Base-by-base conservation (phyloP, 2,888 invertebrate species). In the Unio delphinus region DNA sequence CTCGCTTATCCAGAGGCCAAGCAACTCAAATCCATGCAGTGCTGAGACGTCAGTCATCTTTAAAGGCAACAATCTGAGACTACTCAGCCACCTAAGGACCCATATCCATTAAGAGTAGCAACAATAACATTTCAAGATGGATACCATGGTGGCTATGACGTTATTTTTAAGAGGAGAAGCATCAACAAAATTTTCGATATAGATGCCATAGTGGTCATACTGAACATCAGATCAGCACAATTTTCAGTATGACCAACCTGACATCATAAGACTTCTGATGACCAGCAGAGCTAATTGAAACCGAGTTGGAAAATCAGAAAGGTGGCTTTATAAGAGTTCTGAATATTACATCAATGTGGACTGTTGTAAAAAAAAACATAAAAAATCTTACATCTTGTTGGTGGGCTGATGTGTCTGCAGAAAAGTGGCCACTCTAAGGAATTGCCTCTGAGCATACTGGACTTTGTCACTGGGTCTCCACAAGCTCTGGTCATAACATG, bases 391-490 rank as follows among this genome's bases (percentile, higher is more conserved):
- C 80, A 75, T 80, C 69, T 76, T 83, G 73, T 78, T 80, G 65
- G 80, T 81, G 64, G 74, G 75, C 61, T 74, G 76, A 59, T 81
- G 79, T 62, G 81, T 78, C 66, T 81, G 79, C 45, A 80, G 68
- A 7, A 80, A 72, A 5, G 83, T 79, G 28, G 83, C 78, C 8
- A 80, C 82, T 63, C 78, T 70, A 57, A 87, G 64, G 58, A 85
- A 81, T 72, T 86, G 81, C 57, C 76, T 75, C 69, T 83, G 79
- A 55, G 81, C 79, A 34, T 72, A 69, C 20, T 80, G 73, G 63
- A 82, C 64, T 65, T 79, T 79, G 58, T 79, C 67, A 28, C 64
- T 68, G 8, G 78, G 73, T 56, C 81, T 81, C 86, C 87, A 86
- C n/a, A 75, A 56, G 55, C 64, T 69, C 56, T 70, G 63, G 55